phyloP scores from a whole-genome alignment of 2,113 vertebrate genomes.

The Hoplias malabaricus region DNA sequence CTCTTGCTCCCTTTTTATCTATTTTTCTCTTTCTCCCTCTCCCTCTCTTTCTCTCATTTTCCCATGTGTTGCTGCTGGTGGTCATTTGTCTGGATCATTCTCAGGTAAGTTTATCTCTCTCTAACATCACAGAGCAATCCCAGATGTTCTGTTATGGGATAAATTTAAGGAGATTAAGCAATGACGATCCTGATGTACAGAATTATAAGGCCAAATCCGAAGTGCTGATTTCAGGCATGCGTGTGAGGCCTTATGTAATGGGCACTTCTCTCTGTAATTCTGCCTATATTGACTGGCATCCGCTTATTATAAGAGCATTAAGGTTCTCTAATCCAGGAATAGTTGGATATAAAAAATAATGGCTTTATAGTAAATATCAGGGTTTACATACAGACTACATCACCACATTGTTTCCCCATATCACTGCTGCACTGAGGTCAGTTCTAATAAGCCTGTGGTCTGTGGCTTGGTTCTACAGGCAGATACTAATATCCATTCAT shows the following conservation, averaged over 20 bases:
- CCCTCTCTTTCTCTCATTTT: slow-evolving; percentile 11
- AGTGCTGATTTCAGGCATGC: not conserved
- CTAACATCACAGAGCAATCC: not conserved
- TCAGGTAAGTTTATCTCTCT: slow-evolving; percentile 44
- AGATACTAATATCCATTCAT: no score
- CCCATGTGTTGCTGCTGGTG: not conserved
- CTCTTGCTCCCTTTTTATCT: not conserved
- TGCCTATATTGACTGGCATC: slow-evolving; percentile 7
- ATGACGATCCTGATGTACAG: not conserved
- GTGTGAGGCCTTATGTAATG: not conserved
- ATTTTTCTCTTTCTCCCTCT: not conserved
- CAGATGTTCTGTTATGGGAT: not conserved
- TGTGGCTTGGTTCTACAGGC: not conserved
- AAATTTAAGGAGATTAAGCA: not conserved
- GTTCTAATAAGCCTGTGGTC: not conserved
- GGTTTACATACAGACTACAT: not conserved
- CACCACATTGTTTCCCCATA: not conserved
- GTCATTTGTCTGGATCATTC: not conserved
- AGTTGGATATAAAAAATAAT: not conserved
- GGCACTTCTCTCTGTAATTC: not conserved
- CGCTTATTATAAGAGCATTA: slow-evolving; percentile 14
- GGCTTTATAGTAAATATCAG: not conserved
- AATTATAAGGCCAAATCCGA: not conserved
- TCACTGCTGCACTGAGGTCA: not conserved
- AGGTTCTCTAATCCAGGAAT: not conserved